phyloP scores from a whole-genome alignment of 2,797 vertebrate genomes.

The Morus bassanus region DNA sequence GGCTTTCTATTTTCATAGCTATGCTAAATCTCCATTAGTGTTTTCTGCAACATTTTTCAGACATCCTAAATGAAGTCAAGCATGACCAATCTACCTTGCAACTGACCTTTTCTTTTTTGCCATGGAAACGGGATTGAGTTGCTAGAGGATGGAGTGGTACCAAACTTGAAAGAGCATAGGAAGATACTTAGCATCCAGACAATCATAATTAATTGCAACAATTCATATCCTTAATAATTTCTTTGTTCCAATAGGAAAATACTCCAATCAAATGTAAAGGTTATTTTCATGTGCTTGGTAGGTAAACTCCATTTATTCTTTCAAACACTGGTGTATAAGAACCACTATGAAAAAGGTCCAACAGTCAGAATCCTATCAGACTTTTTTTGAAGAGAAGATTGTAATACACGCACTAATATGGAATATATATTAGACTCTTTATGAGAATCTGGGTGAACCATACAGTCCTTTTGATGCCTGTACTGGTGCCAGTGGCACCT shows the following conservation, averaged over 20 bases:
- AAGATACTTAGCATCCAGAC: neutral
- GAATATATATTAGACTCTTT: neutral
- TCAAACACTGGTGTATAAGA: neutral
- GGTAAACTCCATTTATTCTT: neutral
- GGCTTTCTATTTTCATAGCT: constrained; percentile 35
- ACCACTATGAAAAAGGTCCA: neutral
- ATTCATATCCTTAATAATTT: neutral
- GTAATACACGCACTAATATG: neutral
- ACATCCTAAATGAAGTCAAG: constrained; percentile 6
- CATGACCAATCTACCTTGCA: neutral
- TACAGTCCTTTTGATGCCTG: neutral
- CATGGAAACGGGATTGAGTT: constrained; percentile 15
- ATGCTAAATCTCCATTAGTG: constrained; percentile 22
- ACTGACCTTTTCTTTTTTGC: constrained; percentile 16
- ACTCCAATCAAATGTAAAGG: neutral
- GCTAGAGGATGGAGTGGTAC: neutral
- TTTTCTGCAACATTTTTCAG: constrained; percentile 17
- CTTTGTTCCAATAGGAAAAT: too few species aligned
- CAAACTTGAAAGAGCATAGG: constrained; percentile 6
- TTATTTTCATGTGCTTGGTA: neutral
- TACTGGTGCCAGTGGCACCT: neutral
- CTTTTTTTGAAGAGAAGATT: neutral
- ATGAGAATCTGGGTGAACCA: neutral
- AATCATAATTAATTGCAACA: neutral
- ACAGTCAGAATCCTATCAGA: neutral